Evolutionary conservation across 1,140 invertebrate genomes (phyloP), one percentile per base, ranked within the genome.

Genomic region (Thalassaphorura encarpata): DNA sequence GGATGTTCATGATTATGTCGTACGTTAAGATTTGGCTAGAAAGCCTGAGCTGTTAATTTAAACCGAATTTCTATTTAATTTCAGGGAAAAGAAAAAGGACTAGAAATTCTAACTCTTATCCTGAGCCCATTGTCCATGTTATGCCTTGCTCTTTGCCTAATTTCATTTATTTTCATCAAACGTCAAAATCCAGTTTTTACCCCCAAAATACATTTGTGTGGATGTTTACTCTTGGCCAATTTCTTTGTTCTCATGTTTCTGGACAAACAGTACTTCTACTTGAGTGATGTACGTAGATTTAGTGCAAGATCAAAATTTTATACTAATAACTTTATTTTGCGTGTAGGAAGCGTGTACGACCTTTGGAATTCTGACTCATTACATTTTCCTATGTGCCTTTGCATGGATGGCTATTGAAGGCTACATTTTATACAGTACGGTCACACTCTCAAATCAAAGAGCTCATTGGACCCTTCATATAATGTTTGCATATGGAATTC

Each of bases 391-490:
- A 29, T 69, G 72, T 19, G 67, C 78, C 0, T 83, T 82, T 66
- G 67, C 71, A 27, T 82, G 80, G 80, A 80, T 80, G 78, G 74
- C 72, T 56, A 63, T 78, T 43, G 71, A 71, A 67, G 70, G 69
- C 45, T 49, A 63, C 33, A 76, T 79, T 61, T 67, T 80, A 3
- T 81, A 80, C 63, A 67, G 57, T 15, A 33, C 61, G 29, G 56
- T 77, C 8, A 68, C 76, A 16, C 11, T 27, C 13, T 63, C 64
- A 1, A 64, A 67, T 45, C 49, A 63, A 28, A 36, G 27, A 15
- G 29, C 52, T 21, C 21, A 53, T 16, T 36, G 50, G 23, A 31
- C 42, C 2, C 40, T 39, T 5, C 27, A 42, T 33, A 24, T 0
- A 55, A 48, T 72, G 2, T 64, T 73, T 57, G 75, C 72, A 18